phyloP scores from a whole-genome alignment of 2,888 invertebrate genomes.

The Theretra japonica region DNA sequence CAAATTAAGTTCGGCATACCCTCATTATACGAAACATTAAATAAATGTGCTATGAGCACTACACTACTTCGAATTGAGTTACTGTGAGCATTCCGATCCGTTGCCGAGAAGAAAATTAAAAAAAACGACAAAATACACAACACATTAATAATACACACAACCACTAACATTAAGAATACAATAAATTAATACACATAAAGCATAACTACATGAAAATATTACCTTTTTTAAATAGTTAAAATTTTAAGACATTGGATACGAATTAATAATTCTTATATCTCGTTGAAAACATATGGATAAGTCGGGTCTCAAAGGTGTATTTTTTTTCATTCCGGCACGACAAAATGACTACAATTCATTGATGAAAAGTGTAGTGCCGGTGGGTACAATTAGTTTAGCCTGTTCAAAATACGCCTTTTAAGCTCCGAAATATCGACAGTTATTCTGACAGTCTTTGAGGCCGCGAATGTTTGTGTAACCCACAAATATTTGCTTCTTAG shows the following conservation, averaged over 20 bases:
- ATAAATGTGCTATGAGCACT: constrained; percentile 16
- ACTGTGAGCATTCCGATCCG: not conserved
- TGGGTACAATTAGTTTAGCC: too few relatives aligned
- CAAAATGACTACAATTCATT: too few relatives aligned
- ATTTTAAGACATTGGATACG: not conserved
- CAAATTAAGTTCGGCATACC: not conserved
- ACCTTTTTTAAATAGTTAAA: not conserved
- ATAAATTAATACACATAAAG: constrained; percentile 23
- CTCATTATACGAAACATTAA: not conserved
- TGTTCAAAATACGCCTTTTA: too few relatives aligned
- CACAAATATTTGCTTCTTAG: too few relatives aligned
- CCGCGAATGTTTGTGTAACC: too few relatives aligned
- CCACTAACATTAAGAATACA: constrained; percentile 12
- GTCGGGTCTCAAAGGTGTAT: too few relatives aligned
- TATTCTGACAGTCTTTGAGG: too few relatives aligned
- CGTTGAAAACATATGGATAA: not conserved
- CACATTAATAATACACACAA: constrained; percentile 7
- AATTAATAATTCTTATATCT: not conserved
- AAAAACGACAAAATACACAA: not conserved
- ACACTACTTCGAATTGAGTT: constrained; percentile 5
- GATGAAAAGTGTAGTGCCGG: too few relatives aligned
- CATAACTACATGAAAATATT: not conserved
- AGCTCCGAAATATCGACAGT: too few relatives aligned
- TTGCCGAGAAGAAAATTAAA: constrained; percentile 4
- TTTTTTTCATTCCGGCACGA: too few relatives aligned